phyloP scores from a whole-genome alignment of 37 sponge, comb jelly and placozoan genomes.

The Chondrilla cf. caribensis region DNA sequence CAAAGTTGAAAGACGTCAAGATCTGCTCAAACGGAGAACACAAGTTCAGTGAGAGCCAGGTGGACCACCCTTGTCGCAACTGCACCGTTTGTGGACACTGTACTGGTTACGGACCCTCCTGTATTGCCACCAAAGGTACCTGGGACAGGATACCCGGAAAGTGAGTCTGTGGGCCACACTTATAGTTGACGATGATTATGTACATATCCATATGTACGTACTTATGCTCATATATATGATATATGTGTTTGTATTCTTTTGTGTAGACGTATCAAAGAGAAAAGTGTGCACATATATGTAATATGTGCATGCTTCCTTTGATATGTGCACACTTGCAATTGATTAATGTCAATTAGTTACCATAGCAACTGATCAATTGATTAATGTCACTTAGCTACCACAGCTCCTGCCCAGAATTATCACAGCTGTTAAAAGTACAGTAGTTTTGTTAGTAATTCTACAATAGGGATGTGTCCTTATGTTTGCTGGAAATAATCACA shows the following conservation, averaged over 20 bases:
- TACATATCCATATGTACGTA: background rate
- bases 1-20: constrained; percentile 13
- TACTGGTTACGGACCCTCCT: constrained; percentile 52
- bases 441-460: no score
- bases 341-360: no score
- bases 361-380: no score
- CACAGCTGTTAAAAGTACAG: no score
- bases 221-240: constrained; percentile 1
- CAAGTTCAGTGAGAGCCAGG: constrained; percentile 20
- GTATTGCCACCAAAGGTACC: constrained; percentile 10
- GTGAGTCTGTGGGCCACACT: constrained; percentile 26
- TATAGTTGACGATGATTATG: background rate
- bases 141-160: constrained; percentile 10
- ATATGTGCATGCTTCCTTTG: no score
- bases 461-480: no score
- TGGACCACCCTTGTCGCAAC: constrained; percentile 36
- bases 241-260: background rate
- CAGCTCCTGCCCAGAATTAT: no score
- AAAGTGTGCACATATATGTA: no score
- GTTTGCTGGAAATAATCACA: no score
- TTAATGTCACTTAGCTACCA: no score
- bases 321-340: no score
- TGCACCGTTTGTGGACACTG: constrained; percentile 61
- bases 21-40: constrained; percentile 53
- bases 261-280: background rate